Evolutionary conservation across 2,888 invertebrate species (phyloP).

Genomic region (Agrochola litura): DNA sequence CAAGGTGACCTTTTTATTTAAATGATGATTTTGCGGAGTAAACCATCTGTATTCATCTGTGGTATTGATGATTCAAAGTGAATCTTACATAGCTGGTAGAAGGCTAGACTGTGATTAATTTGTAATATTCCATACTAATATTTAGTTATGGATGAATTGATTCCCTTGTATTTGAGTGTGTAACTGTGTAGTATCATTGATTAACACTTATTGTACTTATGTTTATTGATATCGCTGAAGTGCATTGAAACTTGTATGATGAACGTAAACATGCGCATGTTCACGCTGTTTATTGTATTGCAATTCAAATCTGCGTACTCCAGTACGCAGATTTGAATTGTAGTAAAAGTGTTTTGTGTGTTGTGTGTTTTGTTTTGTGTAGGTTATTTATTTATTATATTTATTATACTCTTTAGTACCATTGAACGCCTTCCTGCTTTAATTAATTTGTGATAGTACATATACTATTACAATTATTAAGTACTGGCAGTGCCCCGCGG

Average conservation of each 20-base stretch:
- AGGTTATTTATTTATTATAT: too few relatives aligned
- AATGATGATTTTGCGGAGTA: too few relatives aligned
- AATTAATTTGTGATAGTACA: too few relatives aligned
- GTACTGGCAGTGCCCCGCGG: too few relatives aligned
- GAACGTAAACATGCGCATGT: background rate
- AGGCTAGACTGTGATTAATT: background rate
- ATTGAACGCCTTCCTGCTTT: too few relatives aligned
- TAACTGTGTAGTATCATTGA: background rate
- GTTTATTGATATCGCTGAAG: conserved; percentile 9
- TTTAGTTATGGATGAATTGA: background rate
- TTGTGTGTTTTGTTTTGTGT: too few relatives aligned
- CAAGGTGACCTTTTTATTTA: too few relatives aligned
- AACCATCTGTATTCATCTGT: too few relatives aligned
- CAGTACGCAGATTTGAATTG: background rate
- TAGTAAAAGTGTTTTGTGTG: conserved; percentile 1
- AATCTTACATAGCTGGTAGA: background rate
- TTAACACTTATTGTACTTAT: background rate
- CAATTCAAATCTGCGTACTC: too few relatives aligned
- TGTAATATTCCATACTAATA: background rate
- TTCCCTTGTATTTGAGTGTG: conserved; percentile 11
- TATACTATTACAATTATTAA: too few relatives aligned
- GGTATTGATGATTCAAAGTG: background rate
- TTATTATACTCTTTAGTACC: too few relatives aligned
- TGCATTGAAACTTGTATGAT: background rate
- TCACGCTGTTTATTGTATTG: background rate